phyloP scores from a whole-genome alignment of 2,888 invertebrate species.

The Apotomis capreana region DNA sequence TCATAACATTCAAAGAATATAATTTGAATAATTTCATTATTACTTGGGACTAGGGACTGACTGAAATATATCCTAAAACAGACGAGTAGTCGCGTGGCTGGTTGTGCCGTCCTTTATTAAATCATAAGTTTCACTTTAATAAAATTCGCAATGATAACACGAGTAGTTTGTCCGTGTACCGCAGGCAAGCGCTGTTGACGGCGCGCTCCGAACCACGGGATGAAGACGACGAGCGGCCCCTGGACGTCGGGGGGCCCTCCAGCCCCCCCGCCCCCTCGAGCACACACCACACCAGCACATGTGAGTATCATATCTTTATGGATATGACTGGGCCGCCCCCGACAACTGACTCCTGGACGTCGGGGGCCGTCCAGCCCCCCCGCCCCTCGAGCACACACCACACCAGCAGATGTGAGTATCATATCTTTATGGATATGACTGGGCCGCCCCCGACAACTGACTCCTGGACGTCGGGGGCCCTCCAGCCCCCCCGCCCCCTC shows the following conservation, averaged over 20 bases:
- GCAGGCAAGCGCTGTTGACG: conserved; percentile 91
- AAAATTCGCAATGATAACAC: conserved; percentile 67
- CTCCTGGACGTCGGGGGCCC: conserved; percentile 85
- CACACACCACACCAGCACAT: conserved; percentile 67
- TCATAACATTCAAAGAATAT: too few species aligned
- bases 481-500: conserved; percentile 90
- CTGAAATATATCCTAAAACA: neutral
- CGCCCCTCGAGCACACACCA: conserved; percentile 79
- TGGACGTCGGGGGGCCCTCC: conserved; percentile 94
- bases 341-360: conserved; percentile 54
- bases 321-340: too few species aligned
- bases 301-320: conserved; percentile 57
- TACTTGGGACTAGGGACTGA: too few species aligned
- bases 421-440: too few species aligned
- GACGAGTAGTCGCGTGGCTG: too few species aligned
- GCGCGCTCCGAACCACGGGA: conserved; percentile 86
- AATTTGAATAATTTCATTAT: too few species aligned
- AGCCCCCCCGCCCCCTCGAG: conserved; percentile 88
- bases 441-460: too few species aligned
- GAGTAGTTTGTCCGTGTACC: conserved; percentile 83
- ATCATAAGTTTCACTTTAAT: conserved; percentile 5
- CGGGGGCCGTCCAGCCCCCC: conserved; percentile 93
- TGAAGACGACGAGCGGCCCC: conserved; percentile 92
- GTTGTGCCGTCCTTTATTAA: neutral
- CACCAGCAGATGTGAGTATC: conserved; percentile 70